A percentile compares a stretch with the other conserved stretches of the same genome.
Evolutionary conservation across 2,113 vertebrate genomes (phyloP).

Genomic region (Ptilonorhynchus violaceus): DNA sequence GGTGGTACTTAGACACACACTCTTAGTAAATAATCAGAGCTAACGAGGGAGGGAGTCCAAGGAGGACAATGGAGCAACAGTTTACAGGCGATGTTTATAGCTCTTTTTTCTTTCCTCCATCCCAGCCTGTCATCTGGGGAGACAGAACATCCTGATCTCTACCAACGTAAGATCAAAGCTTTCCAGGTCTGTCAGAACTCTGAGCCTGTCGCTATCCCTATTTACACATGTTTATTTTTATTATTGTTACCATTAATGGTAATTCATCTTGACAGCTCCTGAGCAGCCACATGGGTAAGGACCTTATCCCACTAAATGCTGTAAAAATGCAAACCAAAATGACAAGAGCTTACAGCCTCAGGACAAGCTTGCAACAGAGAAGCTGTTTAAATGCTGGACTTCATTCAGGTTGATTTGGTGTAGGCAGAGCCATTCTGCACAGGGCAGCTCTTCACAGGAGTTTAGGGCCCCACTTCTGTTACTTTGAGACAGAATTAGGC

Average conservation of each 20-base stretch:
- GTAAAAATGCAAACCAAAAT: background rate
- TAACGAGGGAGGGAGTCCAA: background rate
- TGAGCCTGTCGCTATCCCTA: background rate
- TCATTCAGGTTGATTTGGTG: background rate
- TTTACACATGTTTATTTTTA: conserved; percentile 30
- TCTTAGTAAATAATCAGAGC: conserved; percentile 15
- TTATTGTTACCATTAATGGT: conserved; percentile 20
- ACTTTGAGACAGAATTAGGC: background rate
- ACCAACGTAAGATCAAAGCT: conserved; percentile 16
- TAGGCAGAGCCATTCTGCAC: background rate
- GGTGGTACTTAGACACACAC: background rate
- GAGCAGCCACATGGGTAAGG: background rate
- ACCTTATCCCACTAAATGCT: background rate
- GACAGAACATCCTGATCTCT: background rate
- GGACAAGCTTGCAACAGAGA: background rate
- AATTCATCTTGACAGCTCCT: background rate
- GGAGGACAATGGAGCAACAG: background rate
- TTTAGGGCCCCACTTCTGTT: background rate
- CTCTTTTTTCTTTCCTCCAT: background rate
- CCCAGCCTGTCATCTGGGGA: conserved; percentile 1
- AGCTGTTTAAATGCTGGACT: background rate
- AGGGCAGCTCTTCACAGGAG: background rate
- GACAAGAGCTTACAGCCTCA: background rate
- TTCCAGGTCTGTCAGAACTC: background rate
- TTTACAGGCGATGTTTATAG: background rate